Percentiles rank a stretch among this genome's conserved stretches.
Conservation (phyloP, 2,888 invertebrate species). For the Cheilosia variabilis region DNA sequence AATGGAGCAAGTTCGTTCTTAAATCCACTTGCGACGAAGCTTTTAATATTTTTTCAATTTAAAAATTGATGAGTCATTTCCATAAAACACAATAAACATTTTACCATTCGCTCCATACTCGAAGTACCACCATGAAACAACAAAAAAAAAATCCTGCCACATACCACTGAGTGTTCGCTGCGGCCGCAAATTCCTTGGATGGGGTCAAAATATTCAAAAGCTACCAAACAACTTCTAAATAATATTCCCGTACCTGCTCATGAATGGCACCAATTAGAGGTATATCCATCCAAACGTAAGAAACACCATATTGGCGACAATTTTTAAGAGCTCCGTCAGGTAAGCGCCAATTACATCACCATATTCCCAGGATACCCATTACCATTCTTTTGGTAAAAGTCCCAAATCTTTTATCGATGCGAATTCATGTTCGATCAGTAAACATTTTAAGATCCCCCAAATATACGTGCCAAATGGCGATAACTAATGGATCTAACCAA, state of each 20-base stretch:
- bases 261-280: constrained; percentile 63
- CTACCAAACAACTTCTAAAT: constrained; percentile 57
- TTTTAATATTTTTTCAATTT: no score
- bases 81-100: no score
- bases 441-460: constrained; percentile 57
- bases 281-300: constrained; percentile 29
- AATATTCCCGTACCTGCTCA: constrained; percentile 64
- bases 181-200: constrained; percentile 54
- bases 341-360: constrained; percentile 74
- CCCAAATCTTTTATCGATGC: constrained; percentile 49
- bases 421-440: constrained; percentile 57
- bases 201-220: constrained; percentile 63
- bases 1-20: no score
- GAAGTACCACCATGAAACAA: constrained; percentile 19
- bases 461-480: constrained; percentile 47
- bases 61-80: no score
- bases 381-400: constrained; percentile 42
- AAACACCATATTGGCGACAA: constrained; percentile 52
- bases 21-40: no score
- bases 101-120: not conserved
- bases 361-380: constrained; percentile 69
- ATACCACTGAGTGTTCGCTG: constrained; percentile 32
- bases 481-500: constrained; percentile 74
- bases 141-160: constrained; percentile 19
- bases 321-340: constrained; percentile 39